Evolutionary conservation across 2,888 invertebrate species (phyloP).

Genomic region (Steinernema carpocapsae): DNA sequence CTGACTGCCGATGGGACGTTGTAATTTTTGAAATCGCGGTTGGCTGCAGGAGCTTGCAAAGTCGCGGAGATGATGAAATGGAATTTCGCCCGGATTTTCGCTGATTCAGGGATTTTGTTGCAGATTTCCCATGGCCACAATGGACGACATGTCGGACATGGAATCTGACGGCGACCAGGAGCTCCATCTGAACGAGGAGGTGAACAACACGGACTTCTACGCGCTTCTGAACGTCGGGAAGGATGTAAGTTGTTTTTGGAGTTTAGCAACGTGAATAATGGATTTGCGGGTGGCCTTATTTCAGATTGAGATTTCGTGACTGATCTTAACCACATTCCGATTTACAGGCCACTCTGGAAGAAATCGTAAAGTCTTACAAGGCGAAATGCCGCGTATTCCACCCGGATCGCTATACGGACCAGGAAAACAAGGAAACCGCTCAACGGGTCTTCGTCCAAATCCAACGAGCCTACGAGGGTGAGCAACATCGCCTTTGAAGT

Average conservation of each 20-base stretch:
- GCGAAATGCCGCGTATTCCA: constrained; percentile 90
- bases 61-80: not conserved
- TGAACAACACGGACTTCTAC: constrained; percentile 66
- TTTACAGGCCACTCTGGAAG: constrained; percentile 84
- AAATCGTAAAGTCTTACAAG: constrained; percentile 90
- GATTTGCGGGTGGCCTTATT: too few species aligned
- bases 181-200: constrained; percentile 54
- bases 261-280: constrained; percentile 27
- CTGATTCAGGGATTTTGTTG: too few species aligned
- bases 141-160: constrained; percentile 1
- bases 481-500: not conserved
- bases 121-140: not conserved
- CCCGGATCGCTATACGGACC: constrained; percentile 91
- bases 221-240: constrained; percentile 66
- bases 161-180: not conserved
- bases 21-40: constrained; percentile 30
- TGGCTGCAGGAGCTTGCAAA: not conserved
- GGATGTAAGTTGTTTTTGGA: too few species aligned
- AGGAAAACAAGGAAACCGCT: constrained; percentile 82
- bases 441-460: constrained; percentile 85
- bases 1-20: not conserved
- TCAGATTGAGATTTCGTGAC: too few species aligned
- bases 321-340: too few species aligned
- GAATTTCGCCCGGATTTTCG: not conserved
- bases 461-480: too few species aligned